Conservation (phyloP, 2,888 invertebrate genomes). For the Boloria euphrosyne region DNA sequence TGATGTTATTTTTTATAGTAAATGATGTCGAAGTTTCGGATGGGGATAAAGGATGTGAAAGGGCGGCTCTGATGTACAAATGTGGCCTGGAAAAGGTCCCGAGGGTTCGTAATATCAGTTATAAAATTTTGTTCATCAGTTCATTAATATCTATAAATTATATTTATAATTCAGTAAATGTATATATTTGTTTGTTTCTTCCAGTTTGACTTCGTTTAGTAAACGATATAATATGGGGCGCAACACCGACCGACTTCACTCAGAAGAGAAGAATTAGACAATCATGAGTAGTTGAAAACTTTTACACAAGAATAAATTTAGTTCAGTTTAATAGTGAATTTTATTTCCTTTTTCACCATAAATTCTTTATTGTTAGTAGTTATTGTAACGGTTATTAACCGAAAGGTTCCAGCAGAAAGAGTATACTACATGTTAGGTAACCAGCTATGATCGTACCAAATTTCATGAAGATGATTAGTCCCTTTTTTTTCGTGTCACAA, state of each 20-base stretch:
- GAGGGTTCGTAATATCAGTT: constrained; percentile 41
- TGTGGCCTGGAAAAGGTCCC: constrained; percentile 55
- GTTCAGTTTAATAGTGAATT: too few species aligned
- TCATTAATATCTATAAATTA: not conserved
- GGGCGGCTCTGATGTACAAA: constrained; percentile 59
- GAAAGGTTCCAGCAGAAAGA: too few species aligned
- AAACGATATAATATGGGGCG: not conserved
- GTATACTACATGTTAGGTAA: too few species aligned
- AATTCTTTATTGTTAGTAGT: too few species aligned
- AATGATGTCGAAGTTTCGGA: constrained; percentile 54
- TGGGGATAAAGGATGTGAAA: constrained; percentile 58
- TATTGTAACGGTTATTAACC: too few species aligned
- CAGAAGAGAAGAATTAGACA: not conserved
- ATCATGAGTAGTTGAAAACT: not conserved
- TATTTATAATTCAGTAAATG: too few species aligned
- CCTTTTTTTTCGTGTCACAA: too few species aligned
- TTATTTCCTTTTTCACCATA: too few species aligned
- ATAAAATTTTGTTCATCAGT: too few species aligned
- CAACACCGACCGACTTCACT: not conserved
- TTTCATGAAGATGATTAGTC: too few species aligned
- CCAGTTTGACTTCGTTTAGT: constrained; percentile 20
- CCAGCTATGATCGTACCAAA: too few species aligned
- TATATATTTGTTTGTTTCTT: constrained; percentile 3
- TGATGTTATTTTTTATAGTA: constrained; percentile 44
- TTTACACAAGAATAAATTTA: too few species aligned